Conservation (phyloP, 2,113 vertebrate genomes). For the Hyperopisus bebe region DNA sequence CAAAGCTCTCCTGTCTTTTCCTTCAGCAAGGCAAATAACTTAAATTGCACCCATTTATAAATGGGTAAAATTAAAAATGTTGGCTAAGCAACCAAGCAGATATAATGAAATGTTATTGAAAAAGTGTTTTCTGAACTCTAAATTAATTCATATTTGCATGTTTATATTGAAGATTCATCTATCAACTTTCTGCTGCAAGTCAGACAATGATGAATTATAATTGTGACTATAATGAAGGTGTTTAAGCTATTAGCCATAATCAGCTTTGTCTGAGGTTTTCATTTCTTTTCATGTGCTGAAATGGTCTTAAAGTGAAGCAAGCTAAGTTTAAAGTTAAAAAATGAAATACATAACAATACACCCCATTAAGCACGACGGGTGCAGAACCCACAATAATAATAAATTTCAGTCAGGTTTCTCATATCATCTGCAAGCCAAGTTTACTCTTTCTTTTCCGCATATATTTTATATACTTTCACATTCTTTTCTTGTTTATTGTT, state of each 20-base stretch:
- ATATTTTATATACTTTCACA: not conserved
- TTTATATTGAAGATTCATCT: not conserved
- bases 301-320: not conserved
- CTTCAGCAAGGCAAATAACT: not conserved
- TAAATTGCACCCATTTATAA: not conserved
- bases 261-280: not conserved
- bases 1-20: not conserved
- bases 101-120: constrained; percentile 1
- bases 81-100: not conserved
- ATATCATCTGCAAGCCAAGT: not conserved
- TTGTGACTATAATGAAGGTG: not conserved
- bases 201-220: not conserved
- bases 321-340: not conserved
- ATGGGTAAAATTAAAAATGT: not conserved
- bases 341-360: not conserved
- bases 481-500: not conserved
- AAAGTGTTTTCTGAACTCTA: not conserved
- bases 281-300: not conserved
- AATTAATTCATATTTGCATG: not conserved
- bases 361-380: not conserved
- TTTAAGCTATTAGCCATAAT: not conserved
- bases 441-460: not conserved
- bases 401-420: too few relatives aligned
- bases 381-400: too few relatives aligned
- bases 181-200: not conserved